Percentiles rank a stretch among this genome's conserved stretches.
phyloP scores from a whole-genome alignment of 2,797 vertebrate genomes.

The Enteromius mattozi region DNA sequence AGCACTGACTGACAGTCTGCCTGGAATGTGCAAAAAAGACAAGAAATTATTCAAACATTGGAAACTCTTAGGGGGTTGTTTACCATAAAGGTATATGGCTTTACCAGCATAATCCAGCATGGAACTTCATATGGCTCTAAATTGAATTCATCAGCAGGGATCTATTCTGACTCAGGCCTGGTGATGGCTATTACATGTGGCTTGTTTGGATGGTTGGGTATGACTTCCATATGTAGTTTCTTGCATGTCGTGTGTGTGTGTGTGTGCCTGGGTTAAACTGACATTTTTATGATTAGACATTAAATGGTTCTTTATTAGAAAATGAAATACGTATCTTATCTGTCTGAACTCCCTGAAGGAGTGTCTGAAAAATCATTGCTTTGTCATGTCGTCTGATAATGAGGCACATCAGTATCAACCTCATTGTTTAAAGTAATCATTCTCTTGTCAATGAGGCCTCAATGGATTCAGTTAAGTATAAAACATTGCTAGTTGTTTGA shows the following conservation, averaged over 20 bases:
- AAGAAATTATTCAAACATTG: neutral
- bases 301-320: constrained; percentile 47
- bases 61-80: neutral
- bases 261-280: constrained; percentile 40
- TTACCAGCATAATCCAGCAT: neutral
- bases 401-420: constrained; percentile 12
- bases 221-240: constrained; percentile 58
- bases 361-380: constrained; percentile 10
- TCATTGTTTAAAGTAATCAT: constrained; percentile 19
- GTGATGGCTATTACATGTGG: constrained; percentile 57
- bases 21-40: neutral
- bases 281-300: constrained; percentile 42
- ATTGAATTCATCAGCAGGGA: constrained; percentile 1
- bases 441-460: constrained; percentile 9
- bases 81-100: neutral
- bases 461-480: constrained; percentile 30
- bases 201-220: constrained; percentile 36
- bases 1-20: neutral
- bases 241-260: constrained; percentile 28
- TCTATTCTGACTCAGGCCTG: neutral
- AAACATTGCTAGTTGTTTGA: constrained; percentile 38
- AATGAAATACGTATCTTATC: constrained; percentile 34
- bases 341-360: constrained; percentile 44
- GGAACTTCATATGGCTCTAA: neutral
- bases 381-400: constrained; percentile 12